These are phyloP conservation scores for Triplophysa siluroides DNA, from an alignment of 2,113 vertebrate genomes.

Conservation along the genomic window DNA sequence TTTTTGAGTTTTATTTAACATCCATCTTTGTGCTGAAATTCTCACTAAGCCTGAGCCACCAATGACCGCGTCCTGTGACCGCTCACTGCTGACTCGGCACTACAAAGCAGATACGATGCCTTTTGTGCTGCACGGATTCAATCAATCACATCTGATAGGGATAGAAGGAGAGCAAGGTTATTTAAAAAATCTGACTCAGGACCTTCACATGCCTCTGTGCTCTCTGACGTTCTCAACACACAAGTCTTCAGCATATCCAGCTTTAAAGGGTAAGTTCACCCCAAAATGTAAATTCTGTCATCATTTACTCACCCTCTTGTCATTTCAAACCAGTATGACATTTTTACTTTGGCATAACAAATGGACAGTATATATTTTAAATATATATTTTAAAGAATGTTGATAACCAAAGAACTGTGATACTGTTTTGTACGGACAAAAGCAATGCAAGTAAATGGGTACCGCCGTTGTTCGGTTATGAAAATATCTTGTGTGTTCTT, in stretches of 20 bases:
- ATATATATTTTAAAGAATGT: too few relatives aligned
- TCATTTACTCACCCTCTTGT: too few relatives aligned
- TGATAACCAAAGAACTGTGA: too few relatives aligned
- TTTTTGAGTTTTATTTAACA: neutral
- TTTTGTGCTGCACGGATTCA: conserved; percentile 26
- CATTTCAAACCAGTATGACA: too few relatives aligned
- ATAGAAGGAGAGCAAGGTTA: conserved; percentile 3
- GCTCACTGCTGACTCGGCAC: conserved; percentile 31
- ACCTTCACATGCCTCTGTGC: conserved; percentile 1
- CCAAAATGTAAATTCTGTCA: too few relatives aligned
- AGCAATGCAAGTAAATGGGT: too few relatives aligned
- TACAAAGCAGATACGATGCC: conserved; percentile 12
- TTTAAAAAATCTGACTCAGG: conserved; percentile 21
- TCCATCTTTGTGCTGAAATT: neutral
- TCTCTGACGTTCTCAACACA: neutral
- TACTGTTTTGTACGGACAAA: too few relatives aligned
- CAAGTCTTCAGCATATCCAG: neutral
- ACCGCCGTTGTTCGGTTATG: too few relatives aligned
- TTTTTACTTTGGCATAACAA: too few relatives aligned
- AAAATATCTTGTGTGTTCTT: too few relatives aligned
- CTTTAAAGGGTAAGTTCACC: neutral
- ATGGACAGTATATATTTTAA: too few relatives aligned
- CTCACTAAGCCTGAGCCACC: neutral
- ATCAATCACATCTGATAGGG: conserved; percentile 26
- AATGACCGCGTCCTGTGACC: conserved; percentile 36